These are phyloP conservation scores for Ptilodon capucinus DNA, from an alignment of 2,888 invertebrate species.

Conservation along the genomic window DNA sequence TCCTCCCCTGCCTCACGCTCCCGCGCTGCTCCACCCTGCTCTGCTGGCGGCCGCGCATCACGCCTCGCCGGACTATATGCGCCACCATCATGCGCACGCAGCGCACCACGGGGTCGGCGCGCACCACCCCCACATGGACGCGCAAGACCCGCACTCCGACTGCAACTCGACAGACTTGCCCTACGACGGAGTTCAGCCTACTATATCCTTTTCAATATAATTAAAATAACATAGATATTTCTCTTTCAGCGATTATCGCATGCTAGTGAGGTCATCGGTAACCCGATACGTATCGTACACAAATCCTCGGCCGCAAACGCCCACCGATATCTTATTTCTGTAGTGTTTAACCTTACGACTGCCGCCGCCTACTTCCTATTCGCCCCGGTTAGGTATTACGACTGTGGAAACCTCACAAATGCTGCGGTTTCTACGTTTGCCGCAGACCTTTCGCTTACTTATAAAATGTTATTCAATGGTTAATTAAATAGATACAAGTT, in stretches of 20 bases:
- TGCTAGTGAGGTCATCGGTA: slow-evolving; percentile 31
- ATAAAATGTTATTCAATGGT: slow-evolving; percentile 1
- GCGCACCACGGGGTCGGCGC: slow-evolving; percentile 90
- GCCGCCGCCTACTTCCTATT: slow-evolving; percentile 74
- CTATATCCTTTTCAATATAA: slow-evolving; percentile 91
- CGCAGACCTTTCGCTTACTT: slow-evolving; percentile 22
- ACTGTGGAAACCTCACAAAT: slow-evolving; percentile 76
- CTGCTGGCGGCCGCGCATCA: slow-evolving; percentile 92
- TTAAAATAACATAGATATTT: slow-evolving; percentile 5
- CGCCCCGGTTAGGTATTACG: slow-evolving; percentile 68
- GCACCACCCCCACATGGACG: slow-evolving; percentile 90
- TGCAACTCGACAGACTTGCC: slow-evolving; percentile 95
- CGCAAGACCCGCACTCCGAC: slow-evolving; percentile 93
- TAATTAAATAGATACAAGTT: neutral
- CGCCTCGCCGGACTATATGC: slow-evolving; percentile 90
- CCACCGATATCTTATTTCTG: slow-evolving; percentile 80
- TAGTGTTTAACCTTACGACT: slow-evolving; percentile 81
- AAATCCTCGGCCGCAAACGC: slow-evolving; percentile 50
- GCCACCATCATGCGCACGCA: slow-evolving; percentile 87
- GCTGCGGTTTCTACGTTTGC: slow-evolving; percentile 76
- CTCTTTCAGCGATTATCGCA: slow-evolving; percentile 17
- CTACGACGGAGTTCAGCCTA: slow-evolving; percentile 96
- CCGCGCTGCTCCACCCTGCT: slow-evolving; percentile 92
- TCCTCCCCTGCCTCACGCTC: slow-evolving; percentile 92
- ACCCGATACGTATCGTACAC: slow-evolving; percentile 32